Evolutionary conservation across 2,113 vertebrate species (phyloP).

Genomic region (Alligator sinensis): DNA sequence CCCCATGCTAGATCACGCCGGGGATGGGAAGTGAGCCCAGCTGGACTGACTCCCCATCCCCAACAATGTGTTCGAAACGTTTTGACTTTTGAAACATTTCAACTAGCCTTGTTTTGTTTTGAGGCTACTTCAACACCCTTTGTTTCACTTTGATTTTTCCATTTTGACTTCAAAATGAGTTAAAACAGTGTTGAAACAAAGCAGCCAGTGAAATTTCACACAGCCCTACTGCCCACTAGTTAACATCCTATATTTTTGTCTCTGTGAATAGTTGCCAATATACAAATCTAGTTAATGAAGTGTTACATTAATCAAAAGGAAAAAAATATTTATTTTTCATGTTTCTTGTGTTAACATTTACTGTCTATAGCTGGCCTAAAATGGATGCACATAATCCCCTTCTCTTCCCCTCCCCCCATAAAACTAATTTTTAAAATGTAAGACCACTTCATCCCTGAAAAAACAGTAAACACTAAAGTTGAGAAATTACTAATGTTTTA

Average conservation of each 20-base stretch:
- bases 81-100: too few relatives aligned
- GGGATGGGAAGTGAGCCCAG: too few relatives aligned
- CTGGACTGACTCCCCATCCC: too few relatives aligned
- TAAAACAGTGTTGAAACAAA: too few relatives aligned
- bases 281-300: background rate
- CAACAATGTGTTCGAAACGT: too few relatives aligned
- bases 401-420: background rate
- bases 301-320: background rate
- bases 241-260: accelerated
- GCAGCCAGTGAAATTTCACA: too few relatives aligned
- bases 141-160: too few relatives aligned
- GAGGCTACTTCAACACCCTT: too few relatives aligned
- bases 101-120: too few relatives aligned
- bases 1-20: too few relatives aligned
- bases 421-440: background rate
- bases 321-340: background rate
- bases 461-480: background rate
- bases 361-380: background rate
- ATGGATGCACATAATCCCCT: background rate
- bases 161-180: too few relatives aligned
- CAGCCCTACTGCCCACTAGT: background rate
- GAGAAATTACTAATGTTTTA: background rate
- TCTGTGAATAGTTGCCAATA: background rate
- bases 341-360: background rate
- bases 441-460: background rate